phyloP scores from a whole-genome alignment of 37 sponge, comb jelly and placozoan species.

The Beroe forskalii region DNA sequence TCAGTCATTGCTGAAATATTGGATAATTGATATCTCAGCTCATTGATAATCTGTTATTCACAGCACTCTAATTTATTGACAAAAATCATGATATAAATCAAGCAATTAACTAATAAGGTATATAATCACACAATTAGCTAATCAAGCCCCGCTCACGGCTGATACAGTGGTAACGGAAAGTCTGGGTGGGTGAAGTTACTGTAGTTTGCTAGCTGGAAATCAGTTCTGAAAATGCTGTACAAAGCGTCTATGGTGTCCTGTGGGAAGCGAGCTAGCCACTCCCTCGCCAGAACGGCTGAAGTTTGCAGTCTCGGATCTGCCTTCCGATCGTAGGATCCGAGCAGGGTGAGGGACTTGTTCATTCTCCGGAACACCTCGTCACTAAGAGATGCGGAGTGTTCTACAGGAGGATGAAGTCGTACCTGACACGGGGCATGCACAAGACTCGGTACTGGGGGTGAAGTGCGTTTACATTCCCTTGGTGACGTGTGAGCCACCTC shows the following conservation, averaged over 20 bases:
- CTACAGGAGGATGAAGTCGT: conserved; percentile 1
- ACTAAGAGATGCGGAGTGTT: not conserved
- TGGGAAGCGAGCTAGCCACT: not conserved
- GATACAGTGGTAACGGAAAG: no score
- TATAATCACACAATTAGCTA: no score
- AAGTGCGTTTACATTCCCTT: not conserved
- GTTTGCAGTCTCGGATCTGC: not conserved
- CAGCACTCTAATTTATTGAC: no score
- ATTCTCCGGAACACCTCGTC: not conserved
- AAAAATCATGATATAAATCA: no score
- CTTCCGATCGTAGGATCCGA: not conserved
- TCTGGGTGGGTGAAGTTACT: no score
- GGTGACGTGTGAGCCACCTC: not conserved
- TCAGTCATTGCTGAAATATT: no score
- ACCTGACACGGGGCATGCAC: not conserved
- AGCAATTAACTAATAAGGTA: no score
- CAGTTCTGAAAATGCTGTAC: not conserved
- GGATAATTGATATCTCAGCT: no score
- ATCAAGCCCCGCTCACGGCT: no score
- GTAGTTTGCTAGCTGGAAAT: no score
- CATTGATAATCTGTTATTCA: no score
- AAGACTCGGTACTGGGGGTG: not conserved
- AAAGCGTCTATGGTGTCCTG: not conserved
- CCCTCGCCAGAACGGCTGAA: not conserved
- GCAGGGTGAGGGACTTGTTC: not conserved